These are phyloP conservation scores for Heliconius aoede DNA, from an alignment of 2,888 invertebrate species.

Conservation along the genomic window DNA sequence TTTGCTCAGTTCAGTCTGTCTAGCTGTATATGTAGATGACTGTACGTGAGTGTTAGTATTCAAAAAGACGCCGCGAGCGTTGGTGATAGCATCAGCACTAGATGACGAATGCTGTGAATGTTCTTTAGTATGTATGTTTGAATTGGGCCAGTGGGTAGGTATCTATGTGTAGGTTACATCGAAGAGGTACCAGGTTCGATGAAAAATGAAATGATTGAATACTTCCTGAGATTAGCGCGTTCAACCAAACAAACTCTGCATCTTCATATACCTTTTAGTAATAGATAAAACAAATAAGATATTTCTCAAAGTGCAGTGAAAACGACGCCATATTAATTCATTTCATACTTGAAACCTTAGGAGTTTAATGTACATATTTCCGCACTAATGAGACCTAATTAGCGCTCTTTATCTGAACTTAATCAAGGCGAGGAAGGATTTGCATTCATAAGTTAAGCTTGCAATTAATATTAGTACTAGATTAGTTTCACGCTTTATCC, in stretches of 20 bases:
- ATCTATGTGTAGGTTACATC: background rate
- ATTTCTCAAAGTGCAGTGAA: background rate
- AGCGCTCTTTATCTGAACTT: background rate
- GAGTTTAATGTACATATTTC: background rate
- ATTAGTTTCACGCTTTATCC: background rate
- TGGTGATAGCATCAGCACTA: slow-evolving; percentile 75
- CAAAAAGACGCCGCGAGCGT: slow-evolving; percentile 79
- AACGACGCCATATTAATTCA: background rate
- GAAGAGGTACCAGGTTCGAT: background rate
- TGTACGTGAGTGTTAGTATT: slow-evolving; percentile 73
- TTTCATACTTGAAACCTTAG: background rate
- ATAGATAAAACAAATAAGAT: background rate
- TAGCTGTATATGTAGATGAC: background rate
- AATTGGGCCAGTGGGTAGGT: slow-evolving; percentile 26
- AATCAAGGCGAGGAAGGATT: background rate
- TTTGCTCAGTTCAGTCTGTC: background rate
- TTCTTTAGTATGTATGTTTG: slow-evolving; percentile 31
- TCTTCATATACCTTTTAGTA: no score
- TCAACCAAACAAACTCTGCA: no score
- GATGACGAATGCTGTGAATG: slow-evolving; percentile 56
- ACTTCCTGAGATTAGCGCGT: no score
- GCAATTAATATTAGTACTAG: background rate
- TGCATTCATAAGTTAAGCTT: background rate
- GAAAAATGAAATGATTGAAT: background rate
- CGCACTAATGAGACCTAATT: background rate